phyloP scores from a whole-genome alignment of 2,113 vertebrate genomes.

The Microcebus ravelobensis region DNA sequence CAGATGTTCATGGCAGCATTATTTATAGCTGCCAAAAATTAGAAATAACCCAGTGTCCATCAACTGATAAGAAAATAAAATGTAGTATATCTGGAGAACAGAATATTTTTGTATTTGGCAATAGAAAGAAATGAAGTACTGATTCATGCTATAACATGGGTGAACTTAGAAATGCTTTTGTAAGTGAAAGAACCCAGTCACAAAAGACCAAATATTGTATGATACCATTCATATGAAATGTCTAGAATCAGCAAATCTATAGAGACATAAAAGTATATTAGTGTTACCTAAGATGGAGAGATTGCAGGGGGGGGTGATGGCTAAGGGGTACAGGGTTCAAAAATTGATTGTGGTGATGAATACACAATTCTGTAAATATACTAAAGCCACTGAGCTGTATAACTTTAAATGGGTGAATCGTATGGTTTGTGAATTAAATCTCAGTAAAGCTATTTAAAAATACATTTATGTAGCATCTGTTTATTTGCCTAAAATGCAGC shows the following conservation, averaged over 20 bases:
- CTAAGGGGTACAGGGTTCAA: neutral
- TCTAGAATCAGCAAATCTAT: neutral
- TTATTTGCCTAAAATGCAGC: neutral
- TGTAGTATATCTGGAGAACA: neutral
- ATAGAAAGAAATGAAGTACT: conserved; percentile 8
- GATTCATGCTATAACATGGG: neutral
- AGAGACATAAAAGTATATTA: neutral
- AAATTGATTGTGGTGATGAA: neutral
- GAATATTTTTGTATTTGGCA: neutral
- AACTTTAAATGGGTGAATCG: neutral
- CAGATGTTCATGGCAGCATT: neutral
- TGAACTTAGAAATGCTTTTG: conserved; percentile 16
- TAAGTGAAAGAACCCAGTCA: conserved; percentile 12
- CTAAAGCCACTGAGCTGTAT: neutral
- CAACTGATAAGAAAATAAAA: neutral
- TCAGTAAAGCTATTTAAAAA: neutral
- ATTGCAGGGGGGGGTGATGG: neutral
- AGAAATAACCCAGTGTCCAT: neutral
- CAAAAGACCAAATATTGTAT: conserved; percentile 1
- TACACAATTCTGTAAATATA: neutral
- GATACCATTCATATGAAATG: neutral
- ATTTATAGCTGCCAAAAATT: conserved; percentile 1
- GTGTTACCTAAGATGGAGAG: neutral
- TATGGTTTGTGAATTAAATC: neutral
- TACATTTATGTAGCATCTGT: neutral